phyloP scores from a whole-genome alignment of 2,113 vertebrate genomes.

The Sander vitreus region DNA sequence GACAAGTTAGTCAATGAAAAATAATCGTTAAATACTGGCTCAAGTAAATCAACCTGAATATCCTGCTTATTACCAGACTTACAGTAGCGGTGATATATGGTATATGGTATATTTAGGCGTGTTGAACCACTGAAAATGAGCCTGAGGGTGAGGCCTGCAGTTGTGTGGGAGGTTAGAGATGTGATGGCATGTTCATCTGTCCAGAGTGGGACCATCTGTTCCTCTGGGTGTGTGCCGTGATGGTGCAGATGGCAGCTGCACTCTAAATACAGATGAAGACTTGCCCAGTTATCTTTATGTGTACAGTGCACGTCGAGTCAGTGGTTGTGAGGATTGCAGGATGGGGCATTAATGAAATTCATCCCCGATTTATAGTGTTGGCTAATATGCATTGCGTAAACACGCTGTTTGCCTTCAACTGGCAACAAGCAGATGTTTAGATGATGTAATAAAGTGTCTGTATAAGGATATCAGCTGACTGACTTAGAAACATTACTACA shows the following conservation, averaged over 20 bases:
- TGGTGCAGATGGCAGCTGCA: slow-evolving; percentile 70
- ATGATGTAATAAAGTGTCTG: background rate
- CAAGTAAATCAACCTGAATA: background rate
- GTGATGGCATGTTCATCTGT: slow-evolving; percentile 61
- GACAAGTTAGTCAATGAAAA: background rate
- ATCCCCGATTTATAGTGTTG: background rate
- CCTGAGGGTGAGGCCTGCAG: slow-evolving; percentile 17
- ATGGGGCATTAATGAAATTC: background rate
- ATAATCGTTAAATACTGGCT: background rate
- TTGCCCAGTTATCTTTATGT: background rate
- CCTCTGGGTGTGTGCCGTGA: slow-evolving; percentile 29
- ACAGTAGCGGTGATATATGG: background rate
- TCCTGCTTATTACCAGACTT: background rate
- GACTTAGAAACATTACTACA: background rate
- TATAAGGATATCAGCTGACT: background rate
- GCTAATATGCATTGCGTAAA: background rate
- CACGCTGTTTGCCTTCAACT: background rate
- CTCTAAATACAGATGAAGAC: slow-evolving; percentile 69
- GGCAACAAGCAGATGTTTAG: background rate
- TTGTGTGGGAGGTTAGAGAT: slow-evolving; percentile 15
- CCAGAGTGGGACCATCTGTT: slow-evolving; percentile 61
- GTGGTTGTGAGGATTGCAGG: background rate
- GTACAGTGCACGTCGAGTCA: background rate
- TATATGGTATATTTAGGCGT: background rate
- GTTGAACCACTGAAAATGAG: background rate